Evolutionary conservation across 2,888 invertebrate species (phyloP).

Genomic region (Chesias legatella): DNA sequence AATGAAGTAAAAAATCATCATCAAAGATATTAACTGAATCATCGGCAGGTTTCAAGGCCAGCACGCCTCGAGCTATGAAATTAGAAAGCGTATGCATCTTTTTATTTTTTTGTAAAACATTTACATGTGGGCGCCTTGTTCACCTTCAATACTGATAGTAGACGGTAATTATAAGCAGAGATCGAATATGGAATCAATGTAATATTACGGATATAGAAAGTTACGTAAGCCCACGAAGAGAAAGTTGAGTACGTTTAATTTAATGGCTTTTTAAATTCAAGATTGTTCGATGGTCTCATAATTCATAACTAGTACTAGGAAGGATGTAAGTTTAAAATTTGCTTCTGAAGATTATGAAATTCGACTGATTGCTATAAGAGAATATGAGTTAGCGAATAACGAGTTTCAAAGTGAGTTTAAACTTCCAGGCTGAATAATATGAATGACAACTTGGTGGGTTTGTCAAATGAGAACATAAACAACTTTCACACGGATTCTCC

Average conservation of each 20-base stretch:
- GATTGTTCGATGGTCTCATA: conserved; percentile 5
- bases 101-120: conserved; percentile 59
- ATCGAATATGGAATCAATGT: conserved; percentile 10
- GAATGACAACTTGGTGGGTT: conserved; percentile 18
- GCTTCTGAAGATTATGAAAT: too few species aligned
- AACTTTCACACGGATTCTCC: conserved; percentile 62
- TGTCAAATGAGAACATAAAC: conserved; percentile 28
- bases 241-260: conserved; percentile 22
- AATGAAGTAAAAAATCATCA: too few species aligned
- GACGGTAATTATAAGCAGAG: conserved; percentile 16
- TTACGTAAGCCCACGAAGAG: conserved; percentile 18
- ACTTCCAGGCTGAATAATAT: conserved; percentile 19
- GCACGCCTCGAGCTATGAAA: conserved; percentile 67
- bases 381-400: too few species aligned
- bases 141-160: conserved; percentile 12
- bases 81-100: conserved; percentile 66
- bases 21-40: conserved; percentile 21
- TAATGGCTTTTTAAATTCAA: conserved; percentile 13
- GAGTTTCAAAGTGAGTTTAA: conserved; percentile 7
- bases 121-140: conserved; percentile 51
- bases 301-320: not conserved
- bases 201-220: conserved; percentile 15
- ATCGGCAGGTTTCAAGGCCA: conserved; percentile 40
- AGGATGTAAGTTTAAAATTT: not conserved
- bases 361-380: too few species aligned